Evolutionary conservation across 2,888 invertebrate genomes (phyloP).

Genomic region (Agrenia bidenticulata): DNA sequence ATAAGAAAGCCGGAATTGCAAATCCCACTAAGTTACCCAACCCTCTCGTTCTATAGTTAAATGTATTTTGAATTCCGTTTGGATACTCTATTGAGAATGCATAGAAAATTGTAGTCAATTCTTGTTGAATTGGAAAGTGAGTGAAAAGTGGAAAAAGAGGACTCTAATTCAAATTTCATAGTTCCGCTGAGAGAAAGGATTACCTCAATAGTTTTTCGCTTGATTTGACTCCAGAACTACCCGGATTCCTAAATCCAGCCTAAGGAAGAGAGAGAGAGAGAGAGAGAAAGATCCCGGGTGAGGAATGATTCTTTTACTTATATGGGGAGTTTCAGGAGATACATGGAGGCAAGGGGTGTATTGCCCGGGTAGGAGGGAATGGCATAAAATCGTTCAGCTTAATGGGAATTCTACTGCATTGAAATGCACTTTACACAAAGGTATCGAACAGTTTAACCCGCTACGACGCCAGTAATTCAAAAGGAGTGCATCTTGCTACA

Average conservation of each 20-base stretch:
- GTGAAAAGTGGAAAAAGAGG: conserved; percentile 15
- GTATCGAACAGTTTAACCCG: too few relatives aligned
- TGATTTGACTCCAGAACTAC: conserved; percentile 22
- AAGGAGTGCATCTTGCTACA: too few relatives aligned
- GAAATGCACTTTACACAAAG: too few relatives aligned
- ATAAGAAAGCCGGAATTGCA: background rate
- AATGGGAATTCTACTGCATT: too few relatives aligned
- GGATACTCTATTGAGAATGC: background rate
- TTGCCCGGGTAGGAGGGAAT: too few relatives aligned
- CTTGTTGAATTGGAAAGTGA: conserved; percentile 16
- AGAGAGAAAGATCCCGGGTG: too few relatives aligned
- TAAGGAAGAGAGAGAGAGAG: background rate
- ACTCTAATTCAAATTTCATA: conserved; percentile 48
- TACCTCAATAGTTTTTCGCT: conserved; percentile 25
- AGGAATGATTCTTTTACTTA: too few relatives aligned
- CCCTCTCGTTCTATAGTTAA: conserved; percentile 11
- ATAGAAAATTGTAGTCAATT: conserved; percentile 12
- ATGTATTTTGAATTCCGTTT: too few relatives aligned
- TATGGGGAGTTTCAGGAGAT: background rate
- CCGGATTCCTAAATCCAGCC: background rate
- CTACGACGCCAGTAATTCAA: too few relatives aligned
- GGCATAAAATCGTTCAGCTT: too few relatives aligned
- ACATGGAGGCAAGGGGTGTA: background rate
- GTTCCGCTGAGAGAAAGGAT: conserved; percentile 44
- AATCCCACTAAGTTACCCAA: background rate